These are phyloP conservation scores for Catagonus wagneri DNA, from an alignment of 2,113 vertebrate genomes.

Conservation along the genomic window DNA sequence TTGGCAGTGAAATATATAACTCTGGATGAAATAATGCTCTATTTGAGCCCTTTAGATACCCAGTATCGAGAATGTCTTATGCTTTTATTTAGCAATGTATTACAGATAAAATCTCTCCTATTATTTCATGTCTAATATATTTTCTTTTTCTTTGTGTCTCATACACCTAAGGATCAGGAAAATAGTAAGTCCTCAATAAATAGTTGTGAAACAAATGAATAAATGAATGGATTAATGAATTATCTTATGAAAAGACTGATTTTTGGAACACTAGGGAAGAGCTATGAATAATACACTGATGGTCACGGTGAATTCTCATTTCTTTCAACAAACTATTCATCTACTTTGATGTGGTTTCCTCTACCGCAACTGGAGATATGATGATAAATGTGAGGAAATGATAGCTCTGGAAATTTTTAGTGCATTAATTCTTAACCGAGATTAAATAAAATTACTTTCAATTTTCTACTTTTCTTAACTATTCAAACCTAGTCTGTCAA, in stretches of 20 bases:
- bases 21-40: background rate
- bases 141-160: background rate
- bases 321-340: constrained; percentile 22
- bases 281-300: background rate
- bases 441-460: constrained; percentile 52
- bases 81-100: background rate
- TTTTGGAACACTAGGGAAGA: background rate
- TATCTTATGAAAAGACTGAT: background rate
- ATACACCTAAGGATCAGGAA: background rate
- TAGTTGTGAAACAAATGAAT: background rate
- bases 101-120: constrained; percentile 19
- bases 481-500: background rate
- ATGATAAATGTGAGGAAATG: constrained; percentile 6
- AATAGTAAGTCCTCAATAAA: constrained; percentile 7
- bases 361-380: background rate
- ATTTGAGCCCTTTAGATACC: background rate
- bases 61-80: background rate
- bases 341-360: background rate
- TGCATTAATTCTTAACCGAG: constrained; percentile 4
- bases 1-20: background rate
- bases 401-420: background rate
- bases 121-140: background rate
- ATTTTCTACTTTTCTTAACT: constrained; percentile 49
- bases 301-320: background rate
- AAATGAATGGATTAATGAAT: background rate